Base-by-base conservation (phyloP, 2,797 vertebrate species). In the Nannoperca obscura region DNA sequence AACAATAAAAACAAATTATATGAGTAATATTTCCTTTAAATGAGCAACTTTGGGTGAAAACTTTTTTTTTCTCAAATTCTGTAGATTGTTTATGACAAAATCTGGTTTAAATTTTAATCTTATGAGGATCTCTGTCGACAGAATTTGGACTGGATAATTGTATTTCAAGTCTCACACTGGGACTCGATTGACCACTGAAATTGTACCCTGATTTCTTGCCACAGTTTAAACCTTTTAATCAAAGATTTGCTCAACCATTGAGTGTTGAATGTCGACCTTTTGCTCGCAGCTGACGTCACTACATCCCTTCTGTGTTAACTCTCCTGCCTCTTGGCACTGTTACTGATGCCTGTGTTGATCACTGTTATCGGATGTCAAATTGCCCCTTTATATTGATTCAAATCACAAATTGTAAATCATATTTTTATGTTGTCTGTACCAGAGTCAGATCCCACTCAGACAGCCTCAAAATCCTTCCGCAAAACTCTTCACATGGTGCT, bases 161-260 rank as follows among this genome's bases (percentile, higher is more conserved):
- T 7, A 57, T 54, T 50, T 24, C 32, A 59, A 54, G 17, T 46
- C 6, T 80, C 52, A n/a, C 42, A 42, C 13, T 38, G 77, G 49
- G 54, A 86, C 50, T 64, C 1, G 13, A 78, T 76, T 55, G 55
- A 40, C 3, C 12, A 3, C 0, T 47, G 12, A 49, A 66, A 30
- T 60, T 13, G 8, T 61, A 55, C 38, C 30, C n/a, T 32, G 40
- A 47, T 20, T 49, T 54, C 36, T 61, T 54, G 71, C 57, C 60
- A 36, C 59, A 68, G 55, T 72, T 78, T 76, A 67, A 71, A 40
- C 6, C 55, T 74, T 67, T 78, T 72, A 69, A 72, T 86, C 52
- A 58, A 73, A 77, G 60, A 62, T 59, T 42, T 27, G 14, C 19
- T 57, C 19, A 64, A 40, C 19, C 19, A 40, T 32, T 14, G 20